A percentile compares a stretch with the other conserved stretches of the same genome.
Evolutionary conservation across 1,140 invertebrate genomes (phyloP).

Genomic region (Orius laevigatus): DNA sequence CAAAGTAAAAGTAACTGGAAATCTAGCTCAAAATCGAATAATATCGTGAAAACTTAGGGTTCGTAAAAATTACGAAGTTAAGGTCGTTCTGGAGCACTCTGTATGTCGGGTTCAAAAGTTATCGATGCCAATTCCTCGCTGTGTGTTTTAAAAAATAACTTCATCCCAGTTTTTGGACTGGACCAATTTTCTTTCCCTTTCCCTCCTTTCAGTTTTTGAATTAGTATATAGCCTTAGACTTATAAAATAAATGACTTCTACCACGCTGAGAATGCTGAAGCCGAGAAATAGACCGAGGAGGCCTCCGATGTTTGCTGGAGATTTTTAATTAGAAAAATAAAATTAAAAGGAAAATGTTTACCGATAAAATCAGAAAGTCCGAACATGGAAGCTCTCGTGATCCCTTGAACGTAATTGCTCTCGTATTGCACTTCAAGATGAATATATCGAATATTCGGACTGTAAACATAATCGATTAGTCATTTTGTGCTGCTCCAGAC

Average conservation of each 20-base stretch:
- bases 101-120: too few species aligned
- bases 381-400: conserved; percentile 18
- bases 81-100: too few species aligned
- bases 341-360: conserved; percentile 18
- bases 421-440: background rate
- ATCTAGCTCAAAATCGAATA: too few species aligned
- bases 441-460: background rate
- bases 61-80: too few species aligned
- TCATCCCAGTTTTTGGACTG: too few species aligned
- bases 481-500: too few species aligned
- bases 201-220: too few species aligned
- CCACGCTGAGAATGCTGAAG: conserved; percentile 38
- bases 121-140: too few species aligned
- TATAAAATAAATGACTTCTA: conserved; percentile 39
- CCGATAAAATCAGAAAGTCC: conserved; percentile 30
- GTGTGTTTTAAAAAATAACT: too few species aligned
- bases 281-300: conserved; percentile 41
- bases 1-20: too few species aligned
- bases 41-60: too few species aligned
- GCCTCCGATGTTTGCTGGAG: conserved; percentile 38
- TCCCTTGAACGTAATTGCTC: background rate
- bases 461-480: background rate
- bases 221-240: conserved; percentile 25
- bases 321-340: conserved; percentile 4
- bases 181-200: too few species aligned